phyloP scores from a whole-genome alignment of 2,888 invertebrate genomes.

The Sarcophaga variegata region DNA sequence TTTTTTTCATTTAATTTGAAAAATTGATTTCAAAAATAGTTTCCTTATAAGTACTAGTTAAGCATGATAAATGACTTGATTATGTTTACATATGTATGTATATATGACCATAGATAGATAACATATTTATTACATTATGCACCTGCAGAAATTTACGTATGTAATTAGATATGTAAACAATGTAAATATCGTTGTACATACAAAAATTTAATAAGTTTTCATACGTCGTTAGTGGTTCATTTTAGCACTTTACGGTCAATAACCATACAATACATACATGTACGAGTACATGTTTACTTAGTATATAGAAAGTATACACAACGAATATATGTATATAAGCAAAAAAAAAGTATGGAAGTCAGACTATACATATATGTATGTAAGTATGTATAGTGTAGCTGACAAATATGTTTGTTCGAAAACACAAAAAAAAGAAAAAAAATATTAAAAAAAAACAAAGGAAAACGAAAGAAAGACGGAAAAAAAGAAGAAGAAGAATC shows the following conservation, averaged over 20 bases:
- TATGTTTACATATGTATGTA: too few species aligned
- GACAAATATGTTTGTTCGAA: conserved; percentile 10
- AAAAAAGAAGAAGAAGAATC: not conserved
- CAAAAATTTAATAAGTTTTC: conserved; percentile 25
- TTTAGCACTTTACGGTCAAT: conserved; percentile 65
- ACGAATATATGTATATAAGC: too few species aligned
- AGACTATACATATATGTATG: not conserved
- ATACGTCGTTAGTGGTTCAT: conserved; percentile 11
- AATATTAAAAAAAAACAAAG: conserved; percentile 1
- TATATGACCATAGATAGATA: too few species aligned
- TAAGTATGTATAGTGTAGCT: conserved; percentile 20
- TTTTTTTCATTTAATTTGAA: not conserved
- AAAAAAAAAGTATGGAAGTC: not conserved
- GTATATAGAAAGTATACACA: not conserved
- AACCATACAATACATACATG: conserved; percentile 55
- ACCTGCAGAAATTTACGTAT: not conserved
- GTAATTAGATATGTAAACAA: not conserved
- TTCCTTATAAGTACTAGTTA: too few species aligned
- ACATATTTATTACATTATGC: too few species aligned
- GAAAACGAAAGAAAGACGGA: conserved; percentile 24
- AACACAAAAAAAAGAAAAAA: conserved; percentile 8
- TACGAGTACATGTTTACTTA: not conserved
- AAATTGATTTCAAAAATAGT: not conserved
- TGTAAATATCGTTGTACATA: conserved; percentile 11
- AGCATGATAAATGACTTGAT: too few species aligned